Base-by-base conservation (phyloP, 92 coral and sea anemone species). In the Galaxea fascicularis region DNA sequence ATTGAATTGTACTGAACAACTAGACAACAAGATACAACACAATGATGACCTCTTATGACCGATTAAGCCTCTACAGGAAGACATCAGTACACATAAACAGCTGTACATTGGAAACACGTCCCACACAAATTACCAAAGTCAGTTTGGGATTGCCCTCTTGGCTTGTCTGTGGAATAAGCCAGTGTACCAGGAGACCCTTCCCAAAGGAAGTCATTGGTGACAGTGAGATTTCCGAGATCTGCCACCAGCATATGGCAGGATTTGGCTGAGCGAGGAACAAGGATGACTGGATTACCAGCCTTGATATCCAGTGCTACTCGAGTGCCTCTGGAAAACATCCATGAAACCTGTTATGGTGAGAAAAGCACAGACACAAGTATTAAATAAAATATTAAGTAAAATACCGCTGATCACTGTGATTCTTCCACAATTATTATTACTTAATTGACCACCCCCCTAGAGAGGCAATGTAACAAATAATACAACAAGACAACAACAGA, bases 171-270 rank as follows among this genome's bases (percentile, higher is more conserved):
- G 30, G 82, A 76, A 87, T 87, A 71, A 9, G 70, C 59, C 66
- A 94, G 80, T 20, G 99, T 93, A 44, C 93, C 98, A 59, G 86
- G 88, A 0, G 93, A 85, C 65, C 93, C 95, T 76, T 91, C 97
- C 91, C 95, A 95, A 1, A 94, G 70, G 72, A 96, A 96, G 22
- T 84, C 79, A 77, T 96, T 96, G 21, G 67, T 69, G 29, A 96
- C 71, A 17, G 98, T 93, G 52, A 96, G 93, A 79, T 93, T 95
- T 29, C 99, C 99, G 44, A 96, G 99, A 75, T 94, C 95, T 44
- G 97, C 99, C n/a, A 96, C 99, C 59, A 96, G 88, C 90, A 96
- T 92, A 85, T 96, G 98, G 3, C 87, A 76, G 30, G 99, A 96
- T 70, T 90, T 94, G 17, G 99, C 93, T 0, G 99, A 94, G 80